phyloP scores from a whole-genome alignment of 2,888 invertebrate species.

The Drosophila pegasa region DNA sequence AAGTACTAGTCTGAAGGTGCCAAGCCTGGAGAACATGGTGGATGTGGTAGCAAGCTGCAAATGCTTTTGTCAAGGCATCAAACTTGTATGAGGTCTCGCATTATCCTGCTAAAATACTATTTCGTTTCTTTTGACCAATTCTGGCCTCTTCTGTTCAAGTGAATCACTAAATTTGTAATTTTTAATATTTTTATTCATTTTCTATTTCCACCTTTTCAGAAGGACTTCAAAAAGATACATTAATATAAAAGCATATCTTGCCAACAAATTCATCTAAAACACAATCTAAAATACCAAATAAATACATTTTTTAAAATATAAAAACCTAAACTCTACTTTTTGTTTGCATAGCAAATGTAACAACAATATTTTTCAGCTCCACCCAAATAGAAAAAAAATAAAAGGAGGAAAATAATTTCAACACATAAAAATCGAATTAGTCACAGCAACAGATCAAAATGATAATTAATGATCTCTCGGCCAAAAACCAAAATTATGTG shows the following conservation, averaged over 20 bases:
- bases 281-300: not conserved
- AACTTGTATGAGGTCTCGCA: too few species aligned
- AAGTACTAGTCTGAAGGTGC: too few species aligned
- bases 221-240: not conserved
- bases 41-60: too few species aligned
- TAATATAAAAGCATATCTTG: not conserved
- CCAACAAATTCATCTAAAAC: not conserved
- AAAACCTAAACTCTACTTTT: not conserved
- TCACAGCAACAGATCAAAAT: constrained; percentile 80
- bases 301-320: not conserved
- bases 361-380: constrained; percentile 6
- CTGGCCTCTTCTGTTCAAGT: too few species aligned
- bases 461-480: constrained; percentile 67
- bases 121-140: too few species aligned
- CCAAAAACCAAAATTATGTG: constrained; percentile 34
- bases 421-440: constrained; percentile 81
- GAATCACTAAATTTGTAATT: too few species aligned
- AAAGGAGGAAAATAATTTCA: not conserved
- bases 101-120: too few species aligned
- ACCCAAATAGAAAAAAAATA: constrained; percentile 1
- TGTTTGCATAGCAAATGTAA: not conserved
- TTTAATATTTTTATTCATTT: too few species aligned
- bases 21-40: too few species aligned
- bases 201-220: not conserved
- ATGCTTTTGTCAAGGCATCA: too few species aligned